Evolutionary conservation across 2,113 vertebrate species (phyloP).

Genomic region (Toxotes chatareus): DNA sequence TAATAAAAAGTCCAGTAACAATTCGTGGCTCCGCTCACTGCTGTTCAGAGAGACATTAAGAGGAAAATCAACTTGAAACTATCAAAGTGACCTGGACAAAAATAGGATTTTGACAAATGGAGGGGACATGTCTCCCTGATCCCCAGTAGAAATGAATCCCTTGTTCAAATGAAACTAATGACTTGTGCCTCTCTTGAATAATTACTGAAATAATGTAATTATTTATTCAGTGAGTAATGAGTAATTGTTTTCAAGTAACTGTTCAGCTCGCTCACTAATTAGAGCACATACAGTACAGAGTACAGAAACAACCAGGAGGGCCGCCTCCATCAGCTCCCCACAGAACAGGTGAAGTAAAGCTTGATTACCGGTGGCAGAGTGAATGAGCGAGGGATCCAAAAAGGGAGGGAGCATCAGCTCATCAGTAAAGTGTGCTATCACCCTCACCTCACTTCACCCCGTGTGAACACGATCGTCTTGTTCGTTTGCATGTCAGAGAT

Average conservation of each 20-base stretch:
- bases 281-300: not conserved
- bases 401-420: constrained; percentile 22
- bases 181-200: not conserved
- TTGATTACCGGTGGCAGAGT: constrained; percentile 10
- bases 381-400: constrained; percentile 28
- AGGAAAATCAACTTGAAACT: not conserved
- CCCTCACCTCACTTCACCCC: constrained; percentile 59
- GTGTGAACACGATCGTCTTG: constrained; percentile 53
- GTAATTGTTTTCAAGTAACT: not conserved
- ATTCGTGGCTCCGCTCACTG: too few relatives aligned
- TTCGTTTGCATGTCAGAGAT: constrained; percentile 79
- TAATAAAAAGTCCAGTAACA: too few relatives aligned
- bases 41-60: too few relatives aligned
- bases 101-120: not conserved
- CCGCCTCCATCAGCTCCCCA: not conserved
- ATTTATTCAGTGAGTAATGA: not conserved
- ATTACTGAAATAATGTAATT: not conserved
- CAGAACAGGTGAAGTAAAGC: not conserved
- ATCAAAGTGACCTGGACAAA: not conserved
- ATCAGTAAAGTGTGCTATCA: constrained; percentile 37
- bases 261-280: not conserved
- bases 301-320: not conserved
- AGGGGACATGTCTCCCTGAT: not conserved
- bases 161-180: not conserved
- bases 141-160: not conserved